phyloP scores from a whole-genome alignment of 1,140 invertebrate species.

The Drosophila sturtevanti region DNA sequence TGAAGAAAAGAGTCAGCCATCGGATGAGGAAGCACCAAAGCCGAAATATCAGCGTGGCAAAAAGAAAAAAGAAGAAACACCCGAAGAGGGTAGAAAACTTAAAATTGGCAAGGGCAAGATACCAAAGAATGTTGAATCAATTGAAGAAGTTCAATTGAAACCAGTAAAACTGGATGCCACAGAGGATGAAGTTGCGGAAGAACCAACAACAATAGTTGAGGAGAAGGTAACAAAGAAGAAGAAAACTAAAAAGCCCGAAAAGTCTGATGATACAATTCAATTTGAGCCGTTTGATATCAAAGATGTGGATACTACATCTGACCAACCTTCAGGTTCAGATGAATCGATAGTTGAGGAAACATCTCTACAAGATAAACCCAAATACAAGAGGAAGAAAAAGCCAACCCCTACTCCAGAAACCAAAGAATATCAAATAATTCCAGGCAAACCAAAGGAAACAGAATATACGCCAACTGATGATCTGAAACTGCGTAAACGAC shows the following conservation, averaged over 20 bases:
- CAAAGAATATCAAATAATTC: slow-evolving; percentile 33
- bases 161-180: slow-evolving; percentile 64
- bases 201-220: slow-evolving; percentile 62
- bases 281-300: slow-evolving; percentile 41
- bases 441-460: slow-evolving; percentile 36
- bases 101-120: slow-evolving; percentile 72
- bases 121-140: slow-evolving; percentile 47
- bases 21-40: slow-evolving; percentile 41
- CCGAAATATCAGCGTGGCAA: slow-evolving; percentile 67
- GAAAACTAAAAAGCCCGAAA: slow-evolving; percentile 44
- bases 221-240: slow-evolving; percentile 38
- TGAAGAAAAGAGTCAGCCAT: slow-evolving; percentile 28
- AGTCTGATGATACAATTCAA: slow-evolving; percentile 27
- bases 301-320: slow-evolving; percentile 14
- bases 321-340: slow-evolving; percentile 28
- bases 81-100: slow-evolving; percentile 49
- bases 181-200: slow-evolving; percentile 72
- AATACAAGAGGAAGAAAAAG: slow-evolving; percentile 53
- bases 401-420: slow-evolving; percentile 20
- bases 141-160: slow-evolving; percentile 84
- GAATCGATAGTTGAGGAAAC: slow-evolving; percentile 29
- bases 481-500: slow-evolving; percentile 32
- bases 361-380: slow-evolving; percentile 27
- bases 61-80: slow-evolving; percentile 46
- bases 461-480: slow-evolving; percentile 17